Conservation (phyloP, 2,888 invertebrate genomes). For the Osmoderma eremita region DNA sequence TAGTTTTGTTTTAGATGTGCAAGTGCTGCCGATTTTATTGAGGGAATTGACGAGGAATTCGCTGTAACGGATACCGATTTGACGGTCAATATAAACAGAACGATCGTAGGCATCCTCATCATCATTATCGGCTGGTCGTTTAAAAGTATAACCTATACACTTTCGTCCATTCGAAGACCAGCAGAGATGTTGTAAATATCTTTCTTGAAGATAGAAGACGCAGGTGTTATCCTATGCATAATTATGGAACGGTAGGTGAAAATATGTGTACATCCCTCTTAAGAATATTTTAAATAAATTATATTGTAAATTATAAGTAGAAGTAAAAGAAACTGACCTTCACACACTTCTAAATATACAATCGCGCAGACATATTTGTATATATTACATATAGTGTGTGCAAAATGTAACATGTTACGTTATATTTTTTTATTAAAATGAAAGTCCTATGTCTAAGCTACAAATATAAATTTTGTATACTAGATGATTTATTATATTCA, state of each 20-base stretch:
- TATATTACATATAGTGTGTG: no score
- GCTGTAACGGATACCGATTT: slow-evolving; percentile 1
- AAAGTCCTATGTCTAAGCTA: no score
- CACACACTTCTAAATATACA: no score
- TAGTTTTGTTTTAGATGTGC: slow-evolving; percentile 15
- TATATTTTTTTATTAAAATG: no score
- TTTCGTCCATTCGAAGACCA: background rate
- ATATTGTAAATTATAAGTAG: no score
- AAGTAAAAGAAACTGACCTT: no score
- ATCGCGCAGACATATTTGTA: no score
- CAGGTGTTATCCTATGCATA: background rate
- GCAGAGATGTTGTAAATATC: background rate
- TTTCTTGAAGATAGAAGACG: background rate
- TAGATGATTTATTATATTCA: no score
- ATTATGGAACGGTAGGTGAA: slow-evolving; percentile 23
- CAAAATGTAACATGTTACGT: no score
- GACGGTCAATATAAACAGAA: slow-evolving; percentile 16
- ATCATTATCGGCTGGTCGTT: background rate
- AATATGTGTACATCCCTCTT: no score
- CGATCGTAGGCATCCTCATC: background rate
- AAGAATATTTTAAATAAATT: no score
- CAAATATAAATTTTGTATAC: no score
- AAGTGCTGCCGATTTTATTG: background rate
- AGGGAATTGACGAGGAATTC: slow-evolving; percentile 1
- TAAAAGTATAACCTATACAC: slow-evolving; percentile 5